phyloP scores from a whole-genome alignment of 37 sponge, comb jelly and placozoan genomes.

The Tethya wilhelma region DNA sequence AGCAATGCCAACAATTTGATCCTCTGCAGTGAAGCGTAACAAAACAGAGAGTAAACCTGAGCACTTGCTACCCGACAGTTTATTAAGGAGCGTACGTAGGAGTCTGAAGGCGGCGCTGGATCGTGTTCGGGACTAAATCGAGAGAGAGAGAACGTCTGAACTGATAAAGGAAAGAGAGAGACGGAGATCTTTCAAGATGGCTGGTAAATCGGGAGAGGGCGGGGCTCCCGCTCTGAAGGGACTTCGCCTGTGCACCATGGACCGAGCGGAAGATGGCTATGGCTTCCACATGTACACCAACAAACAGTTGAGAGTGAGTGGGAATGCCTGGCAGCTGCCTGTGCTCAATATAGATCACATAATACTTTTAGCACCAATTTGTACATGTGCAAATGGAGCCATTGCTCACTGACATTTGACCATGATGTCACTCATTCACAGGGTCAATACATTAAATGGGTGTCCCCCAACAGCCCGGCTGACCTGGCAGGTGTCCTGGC shows the following conservation, averaged over 20 bases:
- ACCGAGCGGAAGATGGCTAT: constrained; percentile 55
- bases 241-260: constrained; percentile 55
- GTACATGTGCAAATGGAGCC: neutral
- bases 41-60: too few relatives aligned
- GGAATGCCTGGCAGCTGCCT: neutral
- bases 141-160: neutral
- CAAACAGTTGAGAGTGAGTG: constrained; percentile 34
- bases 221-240: constrained; percentile 50
- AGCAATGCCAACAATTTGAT: too few relatives aligned
- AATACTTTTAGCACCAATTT: neutral
- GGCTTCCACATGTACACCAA: constrained; percentile 89
- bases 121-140: too few relatives aligned
- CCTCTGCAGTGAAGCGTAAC: too few relatives aligned
- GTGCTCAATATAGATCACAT: neutral
- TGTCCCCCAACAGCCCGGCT: constrained; percentile 49
- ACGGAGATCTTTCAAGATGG: too few relatives aligned
- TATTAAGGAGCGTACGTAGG: too few relatives aligned
- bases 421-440: constrained; percentile 3
- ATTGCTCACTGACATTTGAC: neutral
- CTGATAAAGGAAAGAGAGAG: neutral
- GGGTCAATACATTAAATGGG: constrained; percentile 78
- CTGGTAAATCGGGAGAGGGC: constrained; percentile 16
- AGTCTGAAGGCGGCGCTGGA: too few relatives aligned
- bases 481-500: constrained; percentile 63
- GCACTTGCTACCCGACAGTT: too few relatives aligned